Percentiles rank a stretch among this genome's conserved stretches.
Evolutionary conservation across 2,888 invertebrate genomes (phyloP).

Genomic region (Melipona beecheii): DNA sequence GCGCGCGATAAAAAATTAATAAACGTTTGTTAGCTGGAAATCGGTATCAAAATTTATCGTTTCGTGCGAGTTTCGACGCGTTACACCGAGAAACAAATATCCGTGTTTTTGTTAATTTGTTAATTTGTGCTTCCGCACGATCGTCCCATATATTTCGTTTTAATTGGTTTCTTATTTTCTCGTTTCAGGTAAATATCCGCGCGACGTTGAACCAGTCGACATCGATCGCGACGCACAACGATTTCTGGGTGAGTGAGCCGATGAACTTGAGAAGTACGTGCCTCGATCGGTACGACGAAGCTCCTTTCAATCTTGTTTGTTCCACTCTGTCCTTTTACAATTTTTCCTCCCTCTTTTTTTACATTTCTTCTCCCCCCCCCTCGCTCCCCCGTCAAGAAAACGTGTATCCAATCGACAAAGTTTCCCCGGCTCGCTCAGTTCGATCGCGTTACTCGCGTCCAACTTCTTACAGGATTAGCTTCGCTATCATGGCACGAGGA

Average conservation of each 20-base stretch:
- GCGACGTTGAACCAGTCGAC: slow-evolving; percentile 4
- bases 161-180: slow-evolving; percentile 39
- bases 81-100: not conserved
- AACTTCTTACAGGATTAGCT: slow-evolving; percentile 56
- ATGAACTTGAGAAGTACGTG: not conserved
- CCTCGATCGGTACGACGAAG: slow-evolving; percentile 3
- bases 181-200: slow-evolving; percentile 77
- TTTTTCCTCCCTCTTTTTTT: not conserved
- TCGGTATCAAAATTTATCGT: slow-evolving; percentile 19
- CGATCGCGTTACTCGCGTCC: slow-evolving; percentile 39
- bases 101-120: not conserved
- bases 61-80: not conserved
- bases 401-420: slow-evolving; percentile 48
- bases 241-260: slow-evolving; percentile 41
- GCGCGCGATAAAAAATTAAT: slow-evolving; percentile 30
- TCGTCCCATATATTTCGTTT: too few relatives aligned
- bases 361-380: too few relatives aligned
- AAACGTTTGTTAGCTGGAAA: slow-evolving; percentile 14
- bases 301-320: slow-evolving; percentile 20
- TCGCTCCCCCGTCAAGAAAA: not conserved
- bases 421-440: slow-evolving; percentile 9
- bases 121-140: not conserved
- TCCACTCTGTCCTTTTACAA: not conserved
- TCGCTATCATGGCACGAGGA: slow-evolving; percentile 33
- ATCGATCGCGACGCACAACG: slow-evolving; percentile 12